A percentile compares a stretch with the other conserved stretches of the same genome.
Evolutionary conservation across 2,888 invertebrate species (phyloP).

Genomic region (Drosophila bunnanda): DNA sequence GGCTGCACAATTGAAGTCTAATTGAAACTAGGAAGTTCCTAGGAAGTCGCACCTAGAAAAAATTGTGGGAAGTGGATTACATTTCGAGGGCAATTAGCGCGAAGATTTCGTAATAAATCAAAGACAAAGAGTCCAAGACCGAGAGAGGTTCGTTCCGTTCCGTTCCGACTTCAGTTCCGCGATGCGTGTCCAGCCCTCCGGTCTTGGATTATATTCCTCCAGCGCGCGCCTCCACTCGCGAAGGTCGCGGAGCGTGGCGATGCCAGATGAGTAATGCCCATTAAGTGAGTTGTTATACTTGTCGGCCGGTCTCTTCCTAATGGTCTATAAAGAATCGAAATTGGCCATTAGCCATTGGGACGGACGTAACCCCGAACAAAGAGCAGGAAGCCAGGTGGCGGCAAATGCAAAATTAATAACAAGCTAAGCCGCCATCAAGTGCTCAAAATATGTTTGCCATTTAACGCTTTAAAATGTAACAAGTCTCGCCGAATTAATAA

Average conservation of each 20-base stretch:
- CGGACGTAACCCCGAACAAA: slow-evolving; percentile 38
- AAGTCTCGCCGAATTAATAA: slow-evolving; percentile 34
- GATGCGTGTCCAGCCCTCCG: slow-evolving; percentile 70
- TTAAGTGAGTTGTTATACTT: slow-evolving; percentile 60
- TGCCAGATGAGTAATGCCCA: slow-evolving; percentile 60
- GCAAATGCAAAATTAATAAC: slow-evolving; percentile 40
- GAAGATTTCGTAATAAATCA: slow-evolving; percentile 69
- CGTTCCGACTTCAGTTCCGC: slow-evolving; percentile 69
- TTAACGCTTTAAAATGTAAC: slow-evolving; percentile 49
- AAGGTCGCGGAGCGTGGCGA: slow-evolving; percentile 62
- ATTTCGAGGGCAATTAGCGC: slow-evolving; percentile 58
- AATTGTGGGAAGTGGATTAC: slow-evolving; percentile 67
- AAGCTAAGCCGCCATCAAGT: not conserved
- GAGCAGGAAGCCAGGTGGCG: slow-evolving; percentile 33
- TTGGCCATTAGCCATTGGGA: slow-evolving; percentile 62
- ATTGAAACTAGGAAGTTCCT: slow-evolving; percentile 73
- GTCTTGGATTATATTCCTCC: slow-evolving; percentile 11
- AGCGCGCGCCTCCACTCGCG: slow-evolving; percentile 16
- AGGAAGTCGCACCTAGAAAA: slow-evolving; percentile 28
- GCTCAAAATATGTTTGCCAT: slow-evolving; percentile 34
- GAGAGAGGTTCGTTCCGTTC: slow-evolving; percentile 61
- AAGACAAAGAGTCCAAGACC: slow-evolving; percentile 41
- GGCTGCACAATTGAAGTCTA: slow-evolving; percentile 76
- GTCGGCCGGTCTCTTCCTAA: slow-evolving; percentile 54
- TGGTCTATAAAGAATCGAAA: slow-evolving; percentile 62